These are phyloP conservation scores for Cololabis saira DNA, from an alignment of 2,113 vertebrate species.

Conservation along the genomic window DNA sequence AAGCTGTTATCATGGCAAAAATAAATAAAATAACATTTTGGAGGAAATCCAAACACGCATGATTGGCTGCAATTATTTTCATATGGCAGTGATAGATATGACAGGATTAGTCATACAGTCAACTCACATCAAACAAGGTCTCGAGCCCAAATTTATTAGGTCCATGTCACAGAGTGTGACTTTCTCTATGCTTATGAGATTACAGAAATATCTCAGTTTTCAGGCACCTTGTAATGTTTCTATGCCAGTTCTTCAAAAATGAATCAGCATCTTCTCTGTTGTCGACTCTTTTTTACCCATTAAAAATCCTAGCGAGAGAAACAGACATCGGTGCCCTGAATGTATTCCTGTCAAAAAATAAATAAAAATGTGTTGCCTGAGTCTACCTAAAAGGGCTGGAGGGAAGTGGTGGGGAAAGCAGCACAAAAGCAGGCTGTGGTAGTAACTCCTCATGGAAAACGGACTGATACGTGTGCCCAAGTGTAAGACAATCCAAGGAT, in stretches of 20 bases:
- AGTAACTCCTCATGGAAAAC: not conserved
- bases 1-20: too few species aligned
- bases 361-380: conserved; percentile 1
- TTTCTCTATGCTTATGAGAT: not conserved
- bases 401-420: not conserved
- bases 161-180: not conserved
- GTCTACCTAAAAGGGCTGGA: conserved; percentile 8
- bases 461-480: not conserved
- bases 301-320: not conserved
- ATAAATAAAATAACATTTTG: too few species aligned
- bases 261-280: not conserved
- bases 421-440: not conserved
- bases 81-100: too few species aligned
- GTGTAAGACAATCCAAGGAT: conserved; percentile 6
- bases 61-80: too few species aligned
- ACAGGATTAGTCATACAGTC: not conserved
- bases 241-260: not conserved
- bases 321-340: not conserved
- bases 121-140: not conserved
- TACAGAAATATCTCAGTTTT: not conserved
- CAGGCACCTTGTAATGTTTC: not conserved
- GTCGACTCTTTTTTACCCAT: not conserved
- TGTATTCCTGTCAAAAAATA: conserved; percentile 8
- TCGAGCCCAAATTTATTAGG: not conserved
- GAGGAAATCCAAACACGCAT: too few species aligned